Evolutionary conservation across 2,113 vertebrate species (phyloP), one percentile per base, ranked within the genome.

Genomic region (Origma solitaria): DNA sequence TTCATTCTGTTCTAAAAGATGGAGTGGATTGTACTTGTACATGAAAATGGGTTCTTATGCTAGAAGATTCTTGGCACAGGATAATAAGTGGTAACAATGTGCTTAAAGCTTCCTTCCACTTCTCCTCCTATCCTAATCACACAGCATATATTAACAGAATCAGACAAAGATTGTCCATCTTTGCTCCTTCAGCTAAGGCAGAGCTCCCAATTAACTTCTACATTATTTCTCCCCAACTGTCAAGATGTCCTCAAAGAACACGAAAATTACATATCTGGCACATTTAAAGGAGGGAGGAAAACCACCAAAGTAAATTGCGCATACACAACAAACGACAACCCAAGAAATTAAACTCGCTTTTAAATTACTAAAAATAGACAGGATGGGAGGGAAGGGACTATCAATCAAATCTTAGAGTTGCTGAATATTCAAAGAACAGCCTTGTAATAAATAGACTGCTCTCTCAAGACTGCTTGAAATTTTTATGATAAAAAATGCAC

Each of bases 361-460:
- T 60, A 94, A 86, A 87, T 71, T 33, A 62, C 90, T 78, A 94
- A 94, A 95, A 97, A 95, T 95, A 95, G 94, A 73, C 1, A 31
- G 72, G 44, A 64, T 50, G 56, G 86, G 91, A 94, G 69, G 72
- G 64, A 93, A 95, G 79, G 50, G 76, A 90, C 94, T 90, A 97
- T 96, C 94, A 92, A 92, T 96, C 95, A 95, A 90, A 92, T 64
- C 42, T 90, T 30, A 80, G 33, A 78, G 61, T 11, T 88, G 50
- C 64, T 97, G 88, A 96, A 95, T 96, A 96, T 96, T 96, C 92
- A 95, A 94, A 90, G 87, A 92, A 45, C 62, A 90, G 75, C 53
- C 90, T 92, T 90, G 90, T 81, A 92, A 92, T 38, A 86, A 92
- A 92, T 38, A 86, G 68, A 93, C 91, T 73, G 68, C 69, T 97